Evolutionary conservation across 1,140 invertebrate genomes (phyloP), one percentile per base, ranked within the genome.

Genomic region (Drosophila ercepeae): DNA sequence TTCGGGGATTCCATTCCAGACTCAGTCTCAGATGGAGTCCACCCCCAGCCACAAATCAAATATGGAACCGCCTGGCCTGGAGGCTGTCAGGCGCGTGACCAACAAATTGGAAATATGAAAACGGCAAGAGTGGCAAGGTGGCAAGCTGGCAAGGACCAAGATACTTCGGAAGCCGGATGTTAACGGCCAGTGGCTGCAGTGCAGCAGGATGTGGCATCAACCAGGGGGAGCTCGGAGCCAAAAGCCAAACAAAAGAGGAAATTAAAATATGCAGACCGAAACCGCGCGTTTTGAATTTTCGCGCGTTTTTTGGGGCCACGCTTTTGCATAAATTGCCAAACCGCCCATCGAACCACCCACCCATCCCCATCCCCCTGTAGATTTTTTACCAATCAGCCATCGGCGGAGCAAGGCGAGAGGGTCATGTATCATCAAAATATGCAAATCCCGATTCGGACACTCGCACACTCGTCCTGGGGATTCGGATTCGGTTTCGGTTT

Each of bases 211-310:
- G 75, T 64, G 60, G 60, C 23, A 11, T 13, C 19, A 3, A 18
- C 25, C 19, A 19, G 14, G 36, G 19, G 23, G 13, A 49, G 14
- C 4, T 34, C 16, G 51, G 21, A 45, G 69, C 14, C 14, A 18
- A 18, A 42, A 42, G 32, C 52, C 71, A 64, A 58, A 86, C 76
- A 84, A 84, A 86, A 86, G 82, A 86, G 81, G 81, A 86, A 86
- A 86, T 86, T 86, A 86, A 86, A 86, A 86, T 86, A 86, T 86
- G 81, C 81, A 74, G 63, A 81, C 73, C 68, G 59, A 86, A 86
- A 86, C 82, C 81, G 68, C 78, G 78, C 81, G 81, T 88, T 86
- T 86, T 86, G 81, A 86, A 86, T 86, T 86, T 86, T 86, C 73
- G 82, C 82, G 81, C 73, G 73, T 73, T 75, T 83, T 78, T 84